These are phyloP conservation scores for Chrysolina americana DNA, from an alignment of 2,888 invertebrate genomes.

Conservation along the genomic window DNA sequence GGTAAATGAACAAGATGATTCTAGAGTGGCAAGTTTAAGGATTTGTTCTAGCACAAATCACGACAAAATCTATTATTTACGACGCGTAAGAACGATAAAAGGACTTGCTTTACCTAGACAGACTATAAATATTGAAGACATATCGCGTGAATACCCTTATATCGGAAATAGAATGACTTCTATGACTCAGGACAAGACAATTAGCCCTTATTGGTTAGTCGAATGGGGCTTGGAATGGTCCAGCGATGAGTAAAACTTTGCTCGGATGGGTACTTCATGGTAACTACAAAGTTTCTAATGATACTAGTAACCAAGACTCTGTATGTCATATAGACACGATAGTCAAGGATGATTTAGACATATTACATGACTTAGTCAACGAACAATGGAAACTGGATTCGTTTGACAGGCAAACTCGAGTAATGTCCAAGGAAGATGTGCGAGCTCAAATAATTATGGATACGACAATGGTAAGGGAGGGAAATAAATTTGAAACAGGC, in stretches of 20 bases:
- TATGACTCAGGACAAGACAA: conserved; percentile 3
- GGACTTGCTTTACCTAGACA: not conserved
- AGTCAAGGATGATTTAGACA: too few relatives aligned
- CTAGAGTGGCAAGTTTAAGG: not conserved
- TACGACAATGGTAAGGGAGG: too few relatives aligned
- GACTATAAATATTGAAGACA: too few relatives aligned
- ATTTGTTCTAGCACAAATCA: not conserved
- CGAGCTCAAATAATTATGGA: too few relatives aligned
- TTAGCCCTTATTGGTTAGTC: not conserved
- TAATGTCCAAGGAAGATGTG: too few relatives aligned
- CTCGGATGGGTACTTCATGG: too few relatives aligned
- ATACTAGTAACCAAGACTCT: not conserved
- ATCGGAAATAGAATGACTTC: not conserved
- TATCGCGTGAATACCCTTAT: not conserved
- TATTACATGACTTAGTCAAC: too few relatives aligned
- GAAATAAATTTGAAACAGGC: not conserved
- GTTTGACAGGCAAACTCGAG: too few relatives aligned
- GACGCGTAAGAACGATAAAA: not conserved
- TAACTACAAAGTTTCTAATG: not conserved
- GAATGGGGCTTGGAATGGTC: not conserved
- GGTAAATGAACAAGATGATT: not conserved
- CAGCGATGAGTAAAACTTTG: not conserved
- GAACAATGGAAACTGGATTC: too few relatives aligned
- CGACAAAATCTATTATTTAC: not conserved
- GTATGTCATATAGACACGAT: not conserved